Base-by-base conservation (phyloP, 2,888 invertebrate genomes). In the Trachelus troglodyta region DNA sequence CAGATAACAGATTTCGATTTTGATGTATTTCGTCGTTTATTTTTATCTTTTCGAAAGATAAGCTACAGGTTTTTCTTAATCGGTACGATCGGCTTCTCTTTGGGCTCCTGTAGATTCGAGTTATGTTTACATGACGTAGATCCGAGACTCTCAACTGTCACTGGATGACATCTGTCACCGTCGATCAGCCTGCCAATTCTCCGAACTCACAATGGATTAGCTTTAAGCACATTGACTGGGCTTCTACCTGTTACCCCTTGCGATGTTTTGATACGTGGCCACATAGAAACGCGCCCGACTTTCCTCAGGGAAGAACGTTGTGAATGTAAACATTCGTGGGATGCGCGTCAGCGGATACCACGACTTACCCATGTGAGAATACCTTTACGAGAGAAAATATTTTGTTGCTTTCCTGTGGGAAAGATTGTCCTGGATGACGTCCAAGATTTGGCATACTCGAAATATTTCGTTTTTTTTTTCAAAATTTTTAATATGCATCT, bases 291-390 rank as follows among this genome's bases (percentile, higher is more conserved):
- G 78, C 81, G 79, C 76, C 80, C 81, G 79, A 76, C 80, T 81
- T 83, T 79, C 81, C 77, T 81, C 80, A 79, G 79, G 77, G 81
- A 80, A 82, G 81, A 80, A 82, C 81, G 86, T 87, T 87, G 82
- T 87, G 87, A 89, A 87, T 88, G 83, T 87, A 88, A 89, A 89
- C 87, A 89, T 89, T 85, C 82, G 75, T 81, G 77, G 78, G 56
- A 56, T 23, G 56, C 56, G 56, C 56, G 23, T 23, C 56, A 9
- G 9, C 56, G 56, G 56, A 23, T 23, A 23, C 56, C 23, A 56
- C 56, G 56, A 23, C 9, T 56, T 56, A 56, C 23, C 56, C 56
- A 56, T 23, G 40, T 56, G 40, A 15, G 40, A 15, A 56, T 56
- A 2, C 9, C 56, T 40, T 40, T 40, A 40, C 6, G 23, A 56